phyloP scores from a whole-genome alignment of 2,113 vertebrate genomes.

The Stegastes partitus region DNA sequence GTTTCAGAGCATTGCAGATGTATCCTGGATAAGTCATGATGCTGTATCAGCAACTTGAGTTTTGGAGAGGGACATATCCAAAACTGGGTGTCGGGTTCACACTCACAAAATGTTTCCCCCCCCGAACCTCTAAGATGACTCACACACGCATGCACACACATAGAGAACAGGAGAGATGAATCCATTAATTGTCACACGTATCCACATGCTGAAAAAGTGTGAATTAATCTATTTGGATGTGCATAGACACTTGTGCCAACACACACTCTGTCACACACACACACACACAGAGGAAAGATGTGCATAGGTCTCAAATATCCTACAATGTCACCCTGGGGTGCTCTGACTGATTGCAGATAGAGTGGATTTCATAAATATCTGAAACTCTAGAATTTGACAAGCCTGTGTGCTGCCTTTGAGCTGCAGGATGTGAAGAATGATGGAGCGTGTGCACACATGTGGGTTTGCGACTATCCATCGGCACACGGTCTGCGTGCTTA shows the following conservation, averaged over 20 bases:
- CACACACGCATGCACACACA: background rate
- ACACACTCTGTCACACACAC: slow-evolving; percentile 27
- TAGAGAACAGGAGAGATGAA: slow-evolving; percentile 10
- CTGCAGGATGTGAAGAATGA: slow-evolving; percentile 44
- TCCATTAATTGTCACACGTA: slow-evolving; percentile 7
- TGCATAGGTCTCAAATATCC: slow-evolving; percentile 76
- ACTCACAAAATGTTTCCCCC: slow-evolving; percentile 52
- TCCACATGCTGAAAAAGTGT: slow-evolving; percentile 7
- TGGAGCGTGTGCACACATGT: background rate
- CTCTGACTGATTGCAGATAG: slow-evolving; percentile 77
- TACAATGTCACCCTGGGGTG: slow-evolving; percentile 82
- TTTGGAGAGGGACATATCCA: slow-evolving; percentile 47
- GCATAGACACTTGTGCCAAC: slow-evolving; percentile 4
- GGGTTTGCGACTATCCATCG: slow-evolving; percentile 4
- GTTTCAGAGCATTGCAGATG: slow-evolving; percentile 68
- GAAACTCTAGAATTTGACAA: slow-evolving; percentile 79
- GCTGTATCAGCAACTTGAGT: slow-evolving; percentile 67
- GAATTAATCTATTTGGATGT: slow-evolving; percentile 21
- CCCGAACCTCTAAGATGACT: slow-evolving; percentile 48
- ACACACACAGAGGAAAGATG: slow-evolving; percentile 48
- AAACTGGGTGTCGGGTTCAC: slow-evolving; percentile 53
- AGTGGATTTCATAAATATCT: slow-evolving; percentile 80
- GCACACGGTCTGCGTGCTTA: background rate
- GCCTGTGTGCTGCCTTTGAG: slow-evolving; percentile 63
- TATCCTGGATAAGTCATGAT: slow-evolving; percentile 62